Conservation (phyloP, 2,113 vertebrate species). For the Tapirus terrestris region DNA sequence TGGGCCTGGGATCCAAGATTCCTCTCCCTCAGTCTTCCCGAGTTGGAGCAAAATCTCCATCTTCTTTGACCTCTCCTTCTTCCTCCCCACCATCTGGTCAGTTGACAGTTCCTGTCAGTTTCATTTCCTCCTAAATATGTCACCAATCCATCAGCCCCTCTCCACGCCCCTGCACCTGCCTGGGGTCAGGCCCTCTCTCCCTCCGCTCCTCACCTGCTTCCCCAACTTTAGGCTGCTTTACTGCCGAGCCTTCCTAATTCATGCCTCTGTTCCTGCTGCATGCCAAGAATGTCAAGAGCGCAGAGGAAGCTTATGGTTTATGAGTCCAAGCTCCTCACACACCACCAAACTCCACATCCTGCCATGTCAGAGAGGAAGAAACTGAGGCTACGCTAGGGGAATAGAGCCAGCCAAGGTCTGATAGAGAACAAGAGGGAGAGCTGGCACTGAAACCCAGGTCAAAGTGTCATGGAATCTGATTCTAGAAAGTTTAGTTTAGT, state of each 20-base stretch:
- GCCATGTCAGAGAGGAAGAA: background rate
- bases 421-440: background rate
- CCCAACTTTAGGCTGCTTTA: background rate
- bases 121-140: background rate
- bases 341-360: background rate
- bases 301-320: background rate
- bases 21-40: background rate
- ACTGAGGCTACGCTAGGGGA: background rate
- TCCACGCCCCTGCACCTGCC: background rate
- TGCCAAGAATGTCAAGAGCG: background rate
- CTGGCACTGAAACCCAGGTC: conserved; percentile 2
- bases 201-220: background rate
- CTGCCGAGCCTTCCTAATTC: background rate
- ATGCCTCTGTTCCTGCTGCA: background rate
- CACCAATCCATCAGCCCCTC: background rate
- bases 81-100: background rate
- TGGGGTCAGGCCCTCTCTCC: background rate
- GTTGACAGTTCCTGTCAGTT: background rate
- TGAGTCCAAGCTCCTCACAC: background rate
- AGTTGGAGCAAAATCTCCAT: conserved; percentile 1
- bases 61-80: conserved; percentile 1
- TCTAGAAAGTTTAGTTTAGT: conserved; percentile 38
- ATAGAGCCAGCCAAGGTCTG: background rate
- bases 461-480: conserved; percentile 17
- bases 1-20: background rate